A percentile compares a stretch with the other conserved stretches of the same genome.
These are phyloP conservation scores for Drepana falcataria DNA, from an alignment of 2,888 invertebrate genomes.

Conservation along the genomic window DNA sequence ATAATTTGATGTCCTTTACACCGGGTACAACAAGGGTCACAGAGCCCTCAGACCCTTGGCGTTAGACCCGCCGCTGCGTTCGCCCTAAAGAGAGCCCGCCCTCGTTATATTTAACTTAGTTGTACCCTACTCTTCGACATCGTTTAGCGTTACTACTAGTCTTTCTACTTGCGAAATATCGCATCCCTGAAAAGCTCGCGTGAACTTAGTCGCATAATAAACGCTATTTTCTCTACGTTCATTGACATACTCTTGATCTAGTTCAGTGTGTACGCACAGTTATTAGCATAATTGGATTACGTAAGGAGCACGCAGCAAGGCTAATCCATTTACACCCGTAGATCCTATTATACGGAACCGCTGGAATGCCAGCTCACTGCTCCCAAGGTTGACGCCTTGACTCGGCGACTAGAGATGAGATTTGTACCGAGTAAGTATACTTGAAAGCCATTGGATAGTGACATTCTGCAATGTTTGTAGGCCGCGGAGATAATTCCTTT, in stretches of 20 bases:
- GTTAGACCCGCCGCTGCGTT: no score
- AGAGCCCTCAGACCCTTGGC: no score
- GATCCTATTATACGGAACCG: constrained; percentile 55
- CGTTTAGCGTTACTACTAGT: no score
- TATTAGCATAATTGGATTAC: constrained; percentile 44
- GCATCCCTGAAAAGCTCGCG: no score
- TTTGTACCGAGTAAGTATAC: not conserved
- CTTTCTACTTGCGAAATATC: no score
- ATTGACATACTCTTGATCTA: not conserved
- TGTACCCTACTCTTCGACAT: no score
- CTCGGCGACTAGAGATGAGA: constrained; percentile 25
- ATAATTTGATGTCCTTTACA: no score
- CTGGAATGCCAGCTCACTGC: constrained; percentile 20
- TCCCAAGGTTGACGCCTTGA: constrained; percentile 46
- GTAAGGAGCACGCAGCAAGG: constrained; percentile 36
- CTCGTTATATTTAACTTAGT: no score
- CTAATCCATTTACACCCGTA: constrained; percentile 50
- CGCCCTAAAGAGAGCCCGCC: no score
- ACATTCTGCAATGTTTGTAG: not conserved
- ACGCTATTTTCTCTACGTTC: not conserved
- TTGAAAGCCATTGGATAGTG: no score
- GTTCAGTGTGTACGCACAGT: not conserved
- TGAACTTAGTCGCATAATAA: no score
- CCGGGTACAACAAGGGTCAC: no score
- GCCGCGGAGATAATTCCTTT: not conserved